These are phyloP conservation scores for Syngnathus acus DNA, from an alignment of 2,797 vertebrate genomes.

Conservation along the genomic window DNA sequence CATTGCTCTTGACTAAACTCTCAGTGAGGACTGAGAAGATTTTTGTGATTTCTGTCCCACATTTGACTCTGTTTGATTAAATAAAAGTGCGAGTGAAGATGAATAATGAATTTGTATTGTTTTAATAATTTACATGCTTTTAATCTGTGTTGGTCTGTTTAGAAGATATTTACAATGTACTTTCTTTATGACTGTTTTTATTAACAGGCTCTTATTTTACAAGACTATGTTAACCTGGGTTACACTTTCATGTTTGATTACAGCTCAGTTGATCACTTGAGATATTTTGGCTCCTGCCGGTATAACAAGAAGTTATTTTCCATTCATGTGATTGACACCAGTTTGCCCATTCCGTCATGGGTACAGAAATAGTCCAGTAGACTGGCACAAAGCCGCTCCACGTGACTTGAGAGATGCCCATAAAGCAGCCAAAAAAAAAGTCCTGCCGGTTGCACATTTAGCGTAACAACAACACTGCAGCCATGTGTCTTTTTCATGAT, in stretches of 20 bases:
- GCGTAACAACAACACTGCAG: neutral
- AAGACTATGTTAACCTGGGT: too few relatives aligned
- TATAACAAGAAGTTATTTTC: neutral
- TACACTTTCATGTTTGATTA: neutral
- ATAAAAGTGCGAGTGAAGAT: neutral
- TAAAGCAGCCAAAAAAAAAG: conserved; percentile 14
- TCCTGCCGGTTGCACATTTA: conserved; percentile 13
- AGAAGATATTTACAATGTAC: too few relatives aligned
- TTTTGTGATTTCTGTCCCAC: neutral
- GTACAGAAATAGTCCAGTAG: conserved; percentile 22
- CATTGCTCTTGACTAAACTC: too few relatives aligned
- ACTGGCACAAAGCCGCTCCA: conserved; percentile 42
- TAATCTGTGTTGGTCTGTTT: too few relatives aligned
- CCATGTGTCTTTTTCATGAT: conserved; percentile 45
- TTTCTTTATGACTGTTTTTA: too few relatives aligned
- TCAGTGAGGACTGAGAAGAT: too few relatives aligned
- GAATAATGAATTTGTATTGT: too few relatives aligned
- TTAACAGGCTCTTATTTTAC: too few relatives aligned
- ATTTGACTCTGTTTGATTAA: neutral
- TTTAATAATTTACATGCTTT: too few relatives aligned
- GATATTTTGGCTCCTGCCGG: neutral
- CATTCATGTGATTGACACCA: neutral
- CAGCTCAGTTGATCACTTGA: neutral
- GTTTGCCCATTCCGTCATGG: neutral
- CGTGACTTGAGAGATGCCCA: conserved; percentile 32